phyloP scores from a whole-genome alignment of 2,113 vertebrate genomes.

The Sylvicapra grimmia region DNA sequence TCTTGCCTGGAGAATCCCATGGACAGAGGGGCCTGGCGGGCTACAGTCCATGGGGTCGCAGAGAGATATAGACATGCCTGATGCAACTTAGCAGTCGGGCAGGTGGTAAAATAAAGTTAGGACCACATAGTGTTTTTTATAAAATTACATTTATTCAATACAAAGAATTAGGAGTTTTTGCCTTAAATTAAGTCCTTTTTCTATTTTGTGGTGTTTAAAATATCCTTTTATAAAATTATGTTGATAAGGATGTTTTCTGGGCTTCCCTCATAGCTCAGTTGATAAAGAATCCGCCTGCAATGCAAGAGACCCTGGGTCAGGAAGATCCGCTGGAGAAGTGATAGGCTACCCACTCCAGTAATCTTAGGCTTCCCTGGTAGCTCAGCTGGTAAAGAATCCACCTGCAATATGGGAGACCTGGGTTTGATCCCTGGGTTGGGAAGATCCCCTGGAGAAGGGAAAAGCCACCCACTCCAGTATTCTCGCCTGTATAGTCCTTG shows the following conservation, averaged over 20 bases:
- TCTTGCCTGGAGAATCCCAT: neutral
- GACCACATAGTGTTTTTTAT: neutral
- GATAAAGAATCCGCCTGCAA: neutral
- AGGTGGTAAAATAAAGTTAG: neutral
- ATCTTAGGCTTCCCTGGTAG: neutral
- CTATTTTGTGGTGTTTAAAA: neutral
- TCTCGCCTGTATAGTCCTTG: neutral
- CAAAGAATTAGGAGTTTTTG: constrained; percentile 7
- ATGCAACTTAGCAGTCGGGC: neutral
- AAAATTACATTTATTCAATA: neutral
- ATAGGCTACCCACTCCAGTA: neutral
- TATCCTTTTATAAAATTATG: constrained; percentile 4
- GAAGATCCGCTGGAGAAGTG: neutral
- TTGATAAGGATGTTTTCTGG: neutral
- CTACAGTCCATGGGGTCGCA: neutral
- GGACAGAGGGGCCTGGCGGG: neutral
- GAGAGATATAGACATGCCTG: neutral
- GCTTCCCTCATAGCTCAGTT: neutral
- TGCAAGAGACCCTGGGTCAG: neutral
- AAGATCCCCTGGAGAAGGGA: neutral
- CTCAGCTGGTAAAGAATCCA: neutral
- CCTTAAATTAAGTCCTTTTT: neutral
- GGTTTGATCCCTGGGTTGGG: neutral
- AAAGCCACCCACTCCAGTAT: neutral
- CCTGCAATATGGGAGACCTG: neutral